Evolutionary conservation across 1,140 invertebrate genomes (phyloP).

Genomic region (Palaemon carinicauda): DNA sequence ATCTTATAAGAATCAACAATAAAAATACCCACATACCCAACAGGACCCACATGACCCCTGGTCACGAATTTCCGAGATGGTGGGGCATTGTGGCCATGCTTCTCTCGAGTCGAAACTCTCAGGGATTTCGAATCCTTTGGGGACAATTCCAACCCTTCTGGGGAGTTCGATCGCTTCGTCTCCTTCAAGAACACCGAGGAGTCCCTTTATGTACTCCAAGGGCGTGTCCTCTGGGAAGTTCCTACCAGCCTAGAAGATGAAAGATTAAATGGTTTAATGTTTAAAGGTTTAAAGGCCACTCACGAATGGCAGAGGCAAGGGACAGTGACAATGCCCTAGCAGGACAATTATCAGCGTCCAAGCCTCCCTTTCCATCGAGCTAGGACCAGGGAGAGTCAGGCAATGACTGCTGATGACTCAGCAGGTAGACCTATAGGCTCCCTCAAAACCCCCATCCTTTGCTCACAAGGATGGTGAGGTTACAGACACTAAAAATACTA

Average conservation of each 20-base stretch:
- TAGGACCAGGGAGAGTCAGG: too few species aligned
- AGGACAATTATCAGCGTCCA: too few species aligned
- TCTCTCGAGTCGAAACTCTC: constrained; percentile 80
- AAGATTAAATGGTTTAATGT: background rate
- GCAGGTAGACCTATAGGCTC: too few species aligned
- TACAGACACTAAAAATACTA: too few species aligned
- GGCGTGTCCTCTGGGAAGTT: constrained; percentile 73
- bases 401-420: too few species aligned
- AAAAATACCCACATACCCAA: constrained; percentile 68
- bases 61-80: constrained; percentile 80
- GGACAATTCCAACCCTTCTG: background rate
- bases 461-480: too few species aligned
- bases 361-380: too few species aligned
- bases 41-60: constrained; percentile 79
- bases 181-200: constrained; percentile 68
- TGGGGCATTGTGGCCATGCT: constrained; percentile 86
- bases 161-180: constrained; percentile 47
- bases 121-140: constrained; percentile 69
- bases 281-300: too few species aligned
- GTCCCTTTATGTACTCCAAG: constrained; percentile 70
- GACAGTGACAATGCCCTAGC: too few species aligned
- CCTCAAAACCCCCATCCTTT: too few species aligned
- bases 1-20: too few species aligned
- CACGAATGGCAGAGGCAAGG: too few species aligned
- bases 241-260: constrained; percentile 70